Evolutionary conservation across 2,888 invertebrate genomes (phyloP).

Genomic region (Neoaliturus tenellus): DNA sequence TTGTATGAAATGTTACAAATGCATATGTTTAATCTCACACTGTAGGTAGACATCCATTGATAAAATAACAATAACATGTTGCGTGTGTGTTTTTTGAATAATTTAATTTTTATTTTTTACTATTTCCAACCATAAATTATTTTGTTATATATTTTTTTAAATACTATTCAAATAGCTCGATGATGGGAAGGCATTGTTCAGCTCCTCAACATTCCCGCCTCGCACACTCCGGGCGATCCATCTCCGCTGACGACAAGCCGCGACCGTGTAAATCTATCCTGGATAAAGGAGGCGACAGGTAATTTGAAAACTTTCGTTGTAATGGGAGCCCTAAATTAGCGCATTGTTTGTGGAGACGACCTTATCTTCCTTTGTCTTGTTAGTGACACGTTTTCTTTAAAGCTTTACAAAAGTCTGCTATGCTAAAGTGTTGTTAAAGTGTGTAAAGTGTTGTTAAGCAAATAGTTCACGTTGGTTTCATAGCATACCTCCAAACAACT

Average conservation of each 20-base stretch:
- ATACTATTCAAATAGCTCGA: not conserved
- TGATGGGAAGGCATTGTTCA: not conserved
- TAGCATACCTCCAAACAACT: too few species aligned
- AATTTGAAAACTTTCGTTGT: conserved; percentile 24
- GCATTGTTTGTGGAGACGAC: not conserved
- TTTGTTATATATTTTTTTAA: not conserved
- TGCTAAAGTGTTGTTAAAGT: too few species aligned
- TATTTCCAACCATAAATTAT: too few species aligned
- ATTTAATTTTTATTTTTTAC: too few species aligned
- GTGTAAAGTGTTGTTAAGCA: not conserved
- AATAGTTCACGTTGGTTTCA: not conserved
- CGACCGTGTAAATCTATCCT: not conserved
- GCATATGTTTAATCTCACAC: too few species aligned
- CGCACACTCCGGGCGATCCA: not conserved
- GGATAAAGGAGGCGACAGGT: conserved; percentile 30
- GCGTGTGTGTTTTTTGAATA: too few species aligned
- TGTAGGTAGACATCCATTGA: too few species aligned
- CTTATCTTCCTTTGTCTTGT: not conserved
- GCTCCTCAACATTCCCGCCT: not conserved
- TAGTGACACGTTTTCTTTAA: not conserved
- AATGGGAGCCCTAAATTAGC: conserved; percentile 19
- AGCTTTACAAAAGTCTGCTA: too few species aligned
- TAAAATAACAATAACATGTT: too few species aligned
- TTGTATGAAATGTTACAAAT: too few species aligned
- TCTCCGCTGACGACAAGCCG: not conserved